These are phyloP conservation scores for Euclidia mi DNA, from an alignment of 2,888 invertebrate species.

Conservation along the genomic window DNA sequence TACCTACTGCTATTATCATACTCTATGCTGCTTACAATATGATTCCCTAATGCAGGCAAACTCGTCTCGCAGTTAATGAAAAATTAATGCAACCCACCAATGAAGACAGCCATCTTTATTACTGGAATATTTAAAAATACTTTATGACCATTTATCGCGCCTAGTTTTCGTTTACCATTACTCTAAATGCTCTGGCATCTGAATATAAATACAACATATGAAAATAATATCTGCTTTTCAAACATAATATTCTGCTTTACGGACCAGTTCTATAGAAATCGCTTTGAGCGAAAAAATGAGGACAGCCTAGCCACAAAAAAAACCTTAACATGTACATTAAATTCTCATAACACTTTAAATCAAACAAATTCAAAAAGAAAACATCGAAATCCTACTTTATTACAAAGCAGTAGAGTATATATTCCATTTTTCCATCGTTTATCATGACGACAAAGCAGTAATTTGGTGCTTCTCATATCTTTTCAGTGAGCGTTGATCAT, in stretches of 20 bases:
- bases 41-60: too few relatives aligned
- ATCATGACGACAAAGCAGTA: too few relatives aligned
- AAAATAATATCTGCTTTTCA: slow-evolving; percentile 32
- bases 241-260: slow-evolving; percentile 32
- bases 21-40: too few relatives aligned
- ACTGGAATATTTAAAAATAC: too few relatives aligned
- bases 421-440: too few relatives aligned
- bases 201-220: background rate
- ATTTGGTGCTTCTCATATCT: slow-evolving; percentile 39
- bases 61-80: too few relatives aligned
- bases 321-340: slow-evolving; percentile 47
- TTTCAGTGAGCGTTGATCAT: slow-evolving; percentile 27
- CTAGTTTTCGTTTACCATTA: background rate
- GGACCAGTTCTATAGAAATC: slow-evolving; percentile 21
- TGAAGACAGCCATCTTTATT: too few relatives aligned
- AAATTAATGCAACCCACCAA: too few relatives aligned
- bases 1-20: too few relatives aligned
- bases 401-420: rapidly evolving
- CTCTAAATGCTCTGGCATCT: background rate
- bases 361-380: too few relatives aligned
- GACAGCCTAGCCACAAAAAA: slow-evolving; percentile 33
- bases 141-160: too few relatives aligned
- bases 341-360: slow-evolving; percentile 37
- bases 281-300: slow-evolving; percentile 18
- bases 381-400: slow-evolving; percentile 9